Evolutionary conservation across 1,140 invertebrate genomes (phyloP), one percentile per base, ranked within the genome.

Genomic region (Lucilia cuprina): DNA sequence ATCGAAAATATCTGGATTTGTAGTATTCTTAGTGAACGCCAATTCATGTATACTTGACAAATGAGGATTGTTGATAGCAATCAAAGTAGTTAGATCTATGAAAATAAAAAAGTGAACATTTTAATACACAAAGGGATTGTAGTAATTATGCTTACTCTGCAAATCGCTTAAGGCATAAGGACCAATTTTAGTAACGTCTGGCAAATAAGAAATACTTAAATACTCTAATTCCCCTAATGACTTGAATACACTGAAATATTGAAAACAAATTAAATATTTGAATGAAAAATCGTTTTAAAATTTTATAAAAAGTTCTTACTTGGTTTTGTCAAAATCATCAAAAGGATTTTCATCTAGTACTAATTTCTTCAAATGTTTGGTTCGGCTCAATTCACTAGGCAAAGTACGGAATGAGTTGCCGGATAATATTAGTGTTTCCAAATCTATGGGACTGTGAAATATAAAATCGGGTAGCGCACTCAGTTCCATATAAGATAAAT

Each of bases 291-390:
- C 9, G n/a, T 34, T 80, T 49, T 35, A 10, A 41, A 41, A 41
- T 8, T 50, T 60, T 82, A 21, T 82, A 60, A 80, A 21, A 7
- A 21, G 2, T 25, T 55, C 84, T 86, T 90, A 92, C 92, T 92
- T 92, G 0, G 86, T 70, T 7, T 87, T 85, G 74, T 91, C 89
- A 10, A 95, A 87, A 74, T 89, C 88, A 13, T 88, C 87, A 74
- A 96, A 94, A 0, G 94, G 94, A 91, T 96, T 96, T 70, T 94
- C 93, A 86, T 95, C 94, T 7, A 97, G 86, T 50, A 93, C 93
- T 0, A 97, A 88, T 17, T 89, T 92, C 41, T 94, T 89, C 50
- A 97, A 88, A 35, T 92, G 92, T 60, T 92, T 91, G 0, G 93
- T 93, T 77, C 94, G 92, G 4, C 92, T 90, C 2, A 97, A 87